Base-by-base conservation (phyloP, 2,888 invertebrate species). In the Leptopilina myrica region DNA sequence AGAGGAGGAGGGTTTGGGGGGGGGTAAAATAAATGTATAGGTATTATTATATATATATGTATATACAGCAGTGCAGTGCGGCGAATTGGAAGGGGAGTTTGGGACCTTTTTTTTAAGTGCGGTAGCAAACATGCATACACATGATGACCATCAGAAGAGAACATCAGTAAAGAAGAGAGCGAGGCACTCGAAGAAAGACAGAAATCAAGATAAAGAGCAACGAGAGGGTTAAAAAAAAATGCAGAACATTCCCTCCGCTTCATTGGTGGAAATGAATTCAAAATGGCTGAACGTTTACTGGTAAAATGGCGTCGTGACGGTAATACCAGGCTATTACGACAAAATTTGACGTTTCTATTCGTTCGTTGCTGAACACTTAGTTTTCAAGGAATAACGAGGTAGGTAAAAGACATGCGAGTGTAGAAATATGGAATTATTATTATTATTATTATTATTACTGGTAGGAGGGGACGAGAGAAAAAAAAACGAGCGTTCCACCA, bases 181-280 rank as follows among this genome's bases (percentile, higher is more conserved):
- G 66, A 56, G 66, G 78, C 76, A 76, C 14, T 80, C 78, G 77
- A 80, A 81, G 84, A 81, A 80, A 75, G 79, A 81, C 77, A 78
- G 80, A 81, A 81, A 80, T 81, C 77, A 84, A 80, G 78, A 82
- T 78, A 80, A 78, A 76, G 33, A 76, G 33, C 33, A 33, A 66
- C 80, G 78, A 69, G 81, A 80, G 81, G 83, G 81, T 78, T 75
- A 84, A 88, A 87, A 87, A 87, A 88, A 87, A 87, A 33, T 33
- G 33, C 33, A 33, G 33, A 33, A 33, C 33, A 33, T 33, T 88
- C 86, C 86, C 87, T 81, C 33, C 83, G 82, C 87, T 89, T 85
- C 88, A 90, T 90, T 90, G 91, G 90, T 87, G 86, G 86, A 88
- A 90, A 90, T 90, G 88, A 89, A 91, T 91, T 91, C 91, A 91